A percentile compares a stretch with the other conserved stretches of the same genome.
Conservation (phyloP, 2,888 invertebrate species). For the Rhagonycha fulva region DNA sequence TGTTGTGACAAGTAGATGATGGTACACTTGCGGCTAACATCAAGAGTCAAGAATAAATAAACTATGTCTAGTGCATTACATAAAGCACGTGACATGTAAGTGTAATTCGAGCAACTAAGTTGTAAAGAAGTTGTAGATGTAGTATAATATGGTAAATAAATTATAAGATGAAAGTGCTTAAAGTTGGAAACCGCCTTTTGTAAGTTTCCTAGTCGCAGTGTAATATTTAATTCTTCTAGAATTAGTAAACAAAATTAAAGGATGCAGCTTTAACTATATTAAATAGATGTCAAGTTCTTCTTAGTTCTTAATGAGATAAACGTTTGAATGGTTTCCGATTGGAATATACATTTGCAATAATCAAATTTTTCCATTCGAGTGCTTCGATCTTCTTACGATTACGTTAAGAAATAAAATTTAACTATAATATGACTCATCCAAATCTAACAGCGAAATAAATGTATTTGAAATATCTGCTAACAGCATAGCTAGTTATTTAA, state of each 20-base stretch:
- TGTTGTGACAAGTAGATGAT: neutral
- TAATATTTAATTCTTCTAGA: neutral
- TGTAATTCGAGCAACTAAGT: neutral
- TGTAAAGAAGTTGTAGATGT: neutral
- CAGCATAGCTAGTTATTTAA: too few species aligned
- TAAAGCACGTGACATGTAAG: neutral
- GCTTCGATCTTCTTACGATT: too few species aligned
- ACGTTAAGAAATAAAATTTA: too few species aligned
- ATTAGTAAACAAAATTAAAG: neutral
- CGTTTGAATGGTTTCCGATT: too few species aligned
- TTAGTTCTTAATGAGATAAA: too few species aligned
- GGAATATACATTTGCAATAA: too few species aligned
- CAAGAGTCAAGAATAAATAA: neutral
- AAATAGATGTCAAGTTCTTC: too few species aligned
- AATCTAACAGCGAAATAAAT: too few species aligned
- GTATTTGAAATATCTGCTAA: too few species aligned
- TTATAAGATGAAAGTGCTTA: neutral
- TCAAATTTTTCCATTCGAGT: too few species aligned
- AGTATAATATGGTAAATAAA: neutral
- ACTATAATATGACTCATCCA: too few species aligned
- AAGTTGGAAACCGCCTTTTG: neutral
- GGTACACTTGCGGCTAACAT: neutral
- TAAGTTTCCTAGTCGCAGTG: neutral
- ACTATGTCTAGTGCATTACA: neutral
- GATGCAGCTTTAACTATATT: neutral